Conservation (phyloP, 1,140 invertebrate genomes). For the Bombus picipes region DNA sequence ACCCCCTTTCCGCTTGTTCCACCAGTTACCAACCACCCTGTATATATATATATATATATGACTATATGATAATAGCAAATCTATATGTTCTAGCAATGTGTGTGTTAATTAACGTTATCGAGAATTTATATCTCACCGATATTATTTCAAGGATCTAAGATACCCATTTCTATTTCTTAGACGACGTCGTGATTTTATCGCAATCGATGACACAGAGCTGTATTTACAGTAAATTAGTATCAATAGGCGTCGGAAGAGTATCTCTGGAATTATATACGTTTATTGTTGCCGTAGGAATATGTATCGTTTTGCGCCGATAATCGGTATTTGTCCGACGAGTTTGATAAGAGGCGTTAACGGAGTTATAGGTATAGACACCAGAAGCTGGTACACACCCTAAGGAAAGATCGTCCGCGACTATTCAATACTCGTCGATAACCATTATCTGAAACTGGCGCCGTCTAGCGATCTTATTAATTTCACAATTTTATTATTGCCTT, state of each 20-base stretch:
- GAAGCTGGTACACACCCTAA: not conserved
- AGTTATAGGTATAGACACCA: not conserved
- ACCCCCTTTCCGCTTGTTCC: too few relatives aligned
- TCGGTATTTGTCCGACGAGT: constrained; percentile 27
- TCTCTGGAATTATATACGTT: constrained; percentile 7
- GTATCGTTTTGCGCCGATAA: constrained; percentile 21
- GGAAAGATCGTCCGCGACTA: constrained; percentile 18
- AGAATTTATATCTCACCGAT: not conserved
- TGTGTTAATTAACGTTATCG: not conserved
- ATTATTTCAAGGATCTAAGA: not conserved
- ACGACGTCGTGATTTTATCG: not conserved
- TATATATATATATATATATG: too few relatives aligned
- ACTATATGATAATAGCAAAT: too few relatives aligned
- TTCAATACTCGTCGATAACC: constrained; percentile 64
- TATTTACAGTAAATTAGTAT: not conserved
- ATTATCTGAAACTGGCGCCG: constrained; percentile 74
- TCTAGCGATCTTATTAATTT: constrained; percentile 70
- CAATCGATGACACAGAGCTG: constrained; percentile 1
- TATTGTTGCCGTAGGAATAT: constrained; percentile 17
- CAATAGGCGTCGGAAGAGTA: not conserved
- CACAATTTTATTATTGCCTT: constrained; percentile 27
- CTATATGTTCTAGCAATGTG: not conserved
- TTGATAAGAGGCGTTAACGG: constrained; percentile 20
- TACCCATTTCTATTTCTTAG: not conserved
- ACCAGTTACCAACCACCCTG: too few relatives aligned